Base-by-base conservation (phyloP, 2,888 invertebrate genomes). In the Zele albiditarsus region DNA sequence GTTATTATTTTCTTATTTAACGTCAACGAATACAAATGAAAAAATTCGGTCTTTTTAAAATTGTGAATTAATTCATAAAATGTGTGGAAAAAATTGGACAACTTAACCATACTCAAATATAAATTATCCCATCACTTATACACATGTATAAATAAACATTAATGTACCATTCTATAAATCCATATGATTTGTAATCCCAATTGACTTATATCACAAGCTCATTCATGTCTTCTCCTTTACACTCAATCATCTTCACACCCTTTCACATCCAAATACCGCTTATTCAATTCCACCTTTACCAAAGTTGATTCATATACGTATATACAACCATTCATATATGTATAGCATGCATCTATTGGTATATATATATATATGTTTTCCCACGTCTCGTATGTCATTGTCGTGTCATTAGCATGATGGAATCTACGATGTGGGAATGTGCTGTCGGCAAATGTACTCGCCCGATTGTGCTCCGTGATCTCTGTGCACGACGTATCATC, bases 391-490 rank as follows among this genome's bases (percentile, higher is more conserved):
- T 76, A 77, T 74, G 77, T 78, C 73, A 79, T 77, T 78, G 66
- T 72, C 72, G 57, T 72, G 70, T 75, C 75, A 78, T 79, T 79
- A 76, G 79, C 78, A 77, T 75, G 67, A 74, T 73, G 58, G 68
- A 74, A 70, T 63, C 60, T 63, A 74, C 65, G 72, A 76, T 76
- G 73, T 70, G 60, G 65, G 53, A 62, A 65, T 65, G 20, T 8
- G 3, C 53, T 5, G 20, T 65, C 57, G 31, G 33, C 33, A 23
- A 62, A 25, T 33, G 62, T 42, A 49, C 53, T 72, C 28, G 27
- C 23, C 14, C 33, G 46, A 65, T 46, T 72, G 62, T 72, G 25
- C 38, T 65, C 49, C 33, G 71, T 67, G 33, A 73, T 76, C 58
- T 20, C 66, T 57, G 46, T 28, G 73, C 58, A 70, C 58, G 58